Percentiles rank a stretch among this genome's conserved stretches.
These are phyloP conservation scores for Enoplolaimus lenunculus DNA, from an alignment of 2,888 invertebrate species.

Conservation along the genomic window DNA sequence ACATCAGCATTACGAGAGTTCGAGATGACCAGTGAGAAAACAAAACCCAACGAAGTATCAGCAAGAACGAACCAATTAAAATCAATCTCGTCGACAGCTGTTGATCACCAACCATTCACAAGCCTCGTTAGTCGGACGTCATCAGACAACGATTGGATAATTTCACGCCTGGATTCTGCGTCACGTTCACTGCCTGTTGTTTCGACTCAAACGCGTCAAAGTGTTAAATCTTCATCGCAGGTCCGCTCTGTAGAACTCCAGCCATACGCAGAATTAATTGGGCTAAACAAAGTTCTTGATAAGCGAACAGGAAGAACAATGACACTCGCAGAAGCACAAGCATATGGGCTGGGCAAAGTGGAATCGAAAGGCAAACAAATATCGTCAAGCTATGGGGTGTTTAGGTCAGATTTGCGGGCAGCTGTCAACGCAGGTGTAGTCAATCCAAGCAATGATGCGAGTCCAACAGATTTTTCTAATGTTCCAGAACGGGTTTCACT, in stretches of 20 bases:
- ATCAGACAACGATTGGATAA: too few species aligned
- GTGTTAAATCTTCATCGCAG: slow-evolving; percentile 21
- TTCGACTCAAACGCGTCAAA: slow-evolving; percentile 4
- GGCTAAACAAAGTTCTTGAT: slow-evolving; percentile 20
- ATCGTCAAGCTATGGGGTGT: slow-evolving; percentile 16
- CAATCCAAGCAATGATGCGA: slow-evolving; percentile 48
- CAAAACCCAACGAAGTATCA: too few species aligned
- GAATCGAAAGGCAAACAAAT: slow-evolving; percentile 23
- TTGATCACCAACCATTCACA: background rate
- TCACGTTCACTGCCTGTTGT: background rate
- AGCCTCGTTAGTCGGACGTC: background rate
- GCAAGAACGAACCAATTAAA: too few species aligned
- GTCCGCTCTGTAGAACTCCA: slow-evolving; percentile 19
- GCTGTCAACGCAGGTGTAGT: slow-evolving; percentile 61
- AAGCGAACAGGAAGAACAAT: slow-evolving; percentile 21
- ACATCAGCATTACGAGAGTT: background rate
- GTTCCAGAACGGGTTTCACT: slow-evolving; percentile 55
- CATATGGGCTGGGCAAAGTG: slow-evolving; percentile 25
- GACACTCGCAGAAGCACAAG: slow-evolving; percentile 28
- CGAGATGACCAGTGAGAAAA: background rate
- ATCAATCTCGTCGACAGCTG: background rate
- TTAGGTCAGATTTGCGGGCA: slow-evolving; percentile 20
- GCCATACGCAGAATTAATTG: slow-evolving; percentile 20
- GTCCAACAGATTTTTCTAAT: too few species aligned
- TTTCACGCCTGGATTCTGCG: background rate